phyloP scores from a whole-genome alignment of 2,888 invertebrate genomes.

The Papilio protenor region DNA sequence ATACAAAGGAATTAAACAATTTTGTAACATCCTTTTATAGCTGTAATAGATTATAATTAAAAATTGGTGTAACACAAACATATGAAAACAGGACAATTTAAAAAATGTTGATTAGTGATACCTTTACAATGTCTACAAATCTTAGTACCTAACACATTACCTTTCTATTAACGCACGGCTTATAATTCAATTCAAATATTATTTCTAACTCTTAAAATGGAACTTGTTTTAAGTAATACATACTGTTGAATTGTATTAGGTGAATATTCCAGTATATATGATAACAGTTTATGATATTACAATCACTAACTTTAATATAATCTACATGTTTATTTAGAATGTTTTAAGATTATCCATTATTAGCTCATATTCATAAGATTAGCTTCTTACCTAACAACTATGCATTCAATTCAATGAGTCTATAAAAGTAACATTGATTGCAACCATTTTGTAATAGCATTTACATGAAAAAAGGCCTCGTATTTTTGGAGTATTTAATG shows the following conservation, averaged over 20 bases:
- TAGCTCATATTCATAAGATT: constrained; percentile 84
- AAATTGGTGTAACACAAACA: background rate
- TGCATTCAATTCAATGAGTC: constrained; percentile 45
- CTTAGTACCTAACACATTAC: constrained; percentile 14
- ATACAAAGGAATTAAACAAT: background rate
- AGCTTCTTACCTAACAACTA: constrained; percentile 66
- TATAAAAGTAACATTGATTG: constrained; percentile 30
- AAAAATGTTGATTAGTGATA: background rate
- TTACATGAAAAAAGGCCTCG: constrained; percentile 70
- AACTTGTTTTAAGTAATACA: background rate
- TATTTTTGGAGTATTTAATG: constrained; percentile 64
- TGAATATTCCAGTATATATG: constrained; percentile 6
- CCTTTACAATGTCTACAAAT: constrained; percentile 17
- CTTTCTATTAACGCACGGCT: background rate
- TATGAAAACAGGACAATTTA: background rate
- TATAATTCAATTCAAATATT: constrained; percentile 18
- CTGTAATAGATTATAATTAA: background rate
- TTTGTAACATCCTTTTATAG: background rate
- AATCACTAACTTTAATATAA: constrained; percentile 44
- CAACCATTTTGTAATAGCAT: constrained; percentile 6
- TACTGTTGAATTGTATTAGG: constrained; percentile 2
- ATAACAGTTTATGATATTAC: constrained; percentile 20
- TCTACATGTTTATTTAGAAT: constrained; percentile 50
- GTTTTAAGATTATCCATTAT: constrained; percentile 59
- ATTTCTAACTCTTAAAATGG: constrained; percentile 1